A percentile compares a stretch with the other conserved stretches of the same genome.
Evolutionary conservation across 1,140 invertebrate species (phyloP).

Genomic region (Parasteatoda tepidariorum): DNA sequence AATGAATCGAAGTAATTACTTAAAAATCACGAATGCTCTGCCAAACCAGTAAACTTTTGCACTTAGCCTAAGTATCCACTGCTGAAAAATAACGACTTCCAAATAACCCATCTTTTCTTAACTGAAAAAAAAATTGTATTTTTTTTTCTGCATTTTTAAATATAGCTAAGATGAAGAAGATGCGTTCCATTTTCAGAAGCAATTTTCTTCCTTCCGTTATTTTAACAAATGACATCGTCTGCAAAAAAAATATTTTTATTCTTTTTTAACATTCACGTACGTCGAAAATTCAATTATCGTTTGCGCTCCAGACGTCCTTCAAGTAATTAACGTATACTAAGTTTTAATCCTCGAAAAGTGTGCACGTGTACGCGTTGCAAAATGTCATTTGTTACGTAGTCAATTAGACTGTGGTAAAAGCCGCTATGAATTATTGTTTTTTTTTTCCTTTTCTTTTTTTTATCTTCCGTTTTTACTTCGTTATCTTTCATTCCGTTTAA

Average conservation of each 20-base stretch:
- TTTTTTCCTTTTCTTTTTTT: constrained; percentile 1
- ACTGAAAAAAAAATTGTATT: neutral
- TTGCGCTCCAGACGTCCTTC: constrained; percentile 31
- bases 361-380: neutral
- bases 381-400: constrained; percentile 51
- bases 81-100: neutral
- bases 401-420: constrained; percentile 40
- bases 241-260: constrained; percentile 23
- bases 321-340: constrained; percentile 41
- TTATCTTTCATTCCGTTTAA: neutral
- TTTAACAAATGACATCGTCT: constrained; percentile 39
- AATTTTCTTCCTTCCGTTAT: constrained; percentile 36
- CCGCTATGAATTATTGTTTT: constrained; percentile 41
- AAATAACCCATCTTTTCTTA: neutral
- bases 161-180: neutral
- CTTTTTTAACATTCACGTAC: neutral
- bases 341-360: constrained; percentile 31
- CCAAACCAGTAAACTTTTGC: neutral
- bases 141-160: neutral
- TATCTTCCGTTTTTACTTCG: no score
- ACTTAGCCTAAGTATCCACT: neutral
- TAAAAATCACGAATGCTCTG: neutral
- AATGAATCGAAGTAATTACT: neutral
- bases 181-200: neutral
- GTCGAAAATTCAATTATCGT: constrained; percentile 54